phyloP scores from a whole-genome alignment of 2,113 vertebrate species.

The Isichthys henryi region DNA sequence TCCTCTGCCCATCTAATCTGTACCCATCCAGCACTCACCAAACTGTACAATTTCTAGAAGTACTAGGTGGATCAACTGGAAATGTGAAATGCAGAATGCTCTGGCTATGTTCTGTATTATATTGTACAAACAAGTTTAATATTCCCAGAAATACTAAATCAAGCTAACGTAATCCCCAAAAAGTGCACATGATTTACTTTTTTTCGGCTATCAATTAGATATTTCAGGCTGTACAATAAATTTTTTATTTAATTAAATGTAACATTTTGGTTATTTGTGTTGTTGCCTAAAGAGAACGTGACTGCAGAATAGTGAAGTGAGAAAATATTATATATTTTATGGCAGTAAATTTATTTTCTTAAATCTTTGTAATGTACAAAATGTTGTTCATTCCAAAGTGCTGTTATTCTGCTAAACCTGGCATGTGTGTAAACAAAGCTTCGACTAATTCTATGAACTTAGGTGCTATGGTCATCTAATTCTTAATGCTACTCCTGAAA shows the following conservation, averaged over 20 bases:
- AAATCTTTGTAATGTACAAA: background rate
- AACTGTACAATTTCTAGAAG: no score
- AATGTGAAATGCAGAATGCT: background rate
- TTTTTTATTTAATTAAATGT: background rate
- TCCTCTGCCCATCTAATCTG: background rate
- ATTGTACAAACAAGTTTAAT: background rate
- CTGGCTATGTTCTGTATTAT: background rate
- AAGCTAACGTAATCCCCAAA: background rate
- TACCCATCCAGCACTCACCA: no score
- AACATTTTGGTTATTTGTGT: no score
- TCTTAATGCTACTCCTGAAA: no score
- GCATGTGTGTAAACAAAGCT: background rate
- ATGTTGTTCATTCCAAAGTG: background rate
- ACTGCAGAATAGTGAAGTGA: background rate
- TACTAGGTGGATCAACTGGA: no score
- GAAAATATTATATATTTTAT: background rate
- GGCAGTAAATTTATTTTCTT: background rate
- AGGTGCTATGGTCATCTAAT: no score
- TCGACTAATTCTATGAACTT: background rate
- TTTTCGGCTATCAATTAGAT: background rate
- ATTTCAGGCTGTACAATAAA: background rate
- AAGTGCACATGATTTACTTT: background rate
- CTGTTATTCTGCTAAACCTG: background rate
- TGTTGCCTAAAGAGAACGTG: no score
- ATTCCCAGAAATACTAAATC: background rate